Conservation (phyloP, 2,113 vertebrate genomes). For the Rhea pennata region DNA sequence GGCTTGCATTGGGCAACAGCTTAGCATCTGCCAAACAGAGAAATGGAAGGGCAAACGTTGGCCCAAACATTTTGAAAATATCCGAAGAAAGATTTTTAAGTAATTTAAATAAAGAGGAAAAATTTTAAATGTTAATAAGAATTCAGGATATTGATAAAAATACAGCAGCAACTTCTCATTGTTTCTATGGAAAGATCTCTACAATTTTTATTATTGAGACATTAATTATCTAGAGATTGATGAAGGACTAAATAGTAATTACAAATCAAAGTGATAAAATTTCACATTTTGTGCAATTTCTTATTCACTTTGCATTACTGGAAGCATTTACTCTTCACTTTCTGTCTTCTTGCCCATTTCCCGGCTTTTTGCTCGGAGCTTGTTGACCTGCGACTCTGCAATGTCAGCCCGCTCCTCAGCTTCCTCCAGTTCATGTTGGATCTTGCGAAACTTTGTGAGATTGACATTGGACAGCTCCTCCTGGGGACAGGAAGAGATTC, state of each 20-base stretch:
- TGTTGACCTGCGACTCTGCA: conserved; percentile 83
- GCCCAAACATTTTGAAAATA: not conserved
- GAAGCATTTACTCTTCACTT: conserved; percentile 74
- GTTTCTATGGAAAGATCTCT: conserved; percentile 57
- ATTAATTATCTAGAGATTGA: not conserved
- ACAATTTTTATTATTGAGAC: conserved; percentile 74
- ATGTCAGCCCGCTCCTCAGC: conserved; percentile 82
- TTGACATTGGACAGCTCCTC: conserved; percentile 83
- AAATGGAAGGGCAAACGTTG: not conserved
- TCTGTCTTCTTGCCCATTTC: conserved; percentile 77
- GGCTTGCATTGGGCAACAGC: not conserved
- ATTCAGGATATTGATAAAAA: not conserved
- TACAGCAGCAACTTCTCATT: not conserved
- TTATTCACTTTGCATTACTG: conserved; percentile 45
- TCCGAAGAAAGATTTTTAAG: not conserved
- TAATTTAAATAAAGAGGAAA: not conserved
- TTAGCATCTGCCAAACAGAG: not conserved
- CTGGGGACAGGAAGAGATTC: conserved; percentile 37
- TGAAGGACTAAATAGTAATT: not conserved
- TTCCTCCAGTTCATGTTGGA: conserved; percentile 83
- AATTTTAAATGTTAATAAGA: not conserved
- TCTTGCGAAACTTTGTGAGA: conserved; percentile 78
- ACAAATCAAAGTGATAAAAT: conserved; percentile 54
- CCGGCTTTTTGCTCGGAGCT: conserved; percentile 77
- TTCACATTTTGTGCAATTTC: conserved; percentile 77